phyloP scores from a whole-genome alignment of 2,888 invertebrate species.

The Spialia ferax region DNA sequence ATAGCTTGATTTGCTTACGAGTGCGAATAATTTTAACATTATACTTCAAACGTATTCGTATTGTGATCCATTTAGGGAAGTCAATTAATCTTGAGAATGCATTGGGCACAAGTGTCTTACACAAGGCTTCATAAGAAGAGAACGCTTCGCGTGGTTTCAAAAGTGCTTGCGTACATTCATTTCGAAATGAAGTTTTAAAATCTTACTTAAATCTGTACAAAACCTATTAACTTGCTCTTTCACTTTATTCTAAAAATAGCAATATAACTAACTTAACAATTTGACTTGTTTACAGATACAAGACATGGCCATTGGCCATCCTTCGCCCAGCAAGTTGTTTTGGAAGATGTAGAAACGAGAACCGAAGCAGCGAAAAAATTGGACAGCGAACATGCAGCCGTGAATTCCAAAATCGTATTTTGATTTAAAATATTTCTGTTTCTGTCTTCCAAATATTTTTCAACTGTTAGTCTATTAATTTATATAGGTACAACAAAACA shows the following conservation, averaged over 20 bases:
- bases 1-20: background rate
- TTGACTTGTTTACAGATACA: no score
- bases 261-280: background rate
- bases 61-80: constrained; percentile 12
- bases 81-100: background rate
- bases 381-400: no score
- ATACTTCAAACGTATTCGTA: background rate
- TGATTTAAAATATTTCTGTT: no score
- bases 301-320: no score
- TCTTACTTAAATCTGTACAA: background rate
- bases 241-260: background rate
- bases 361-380: no score
- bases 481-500: background rate
- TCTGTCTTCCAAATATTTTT: no score
- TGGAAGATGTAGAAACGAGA: no score
- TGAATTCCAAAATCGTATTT: no score
- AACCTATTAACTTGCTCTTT: background rate
- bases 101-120: constrained; percentile 21
- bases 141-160: background rate
- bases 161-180: background rate
- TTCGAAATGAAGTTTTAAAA: background rate
- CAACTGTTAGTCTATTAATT: background rate
- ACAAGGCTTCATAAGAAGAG: constrained; percentile 5
- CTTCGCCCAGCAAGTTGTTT: no score
- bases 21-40: background rate